Percentiles rank a stretch among this genome's conserved stretches.
Conservation (phyloP, 1,140 invertebrate genomes). For the Diabrotica undecimpunctata region DNA sequence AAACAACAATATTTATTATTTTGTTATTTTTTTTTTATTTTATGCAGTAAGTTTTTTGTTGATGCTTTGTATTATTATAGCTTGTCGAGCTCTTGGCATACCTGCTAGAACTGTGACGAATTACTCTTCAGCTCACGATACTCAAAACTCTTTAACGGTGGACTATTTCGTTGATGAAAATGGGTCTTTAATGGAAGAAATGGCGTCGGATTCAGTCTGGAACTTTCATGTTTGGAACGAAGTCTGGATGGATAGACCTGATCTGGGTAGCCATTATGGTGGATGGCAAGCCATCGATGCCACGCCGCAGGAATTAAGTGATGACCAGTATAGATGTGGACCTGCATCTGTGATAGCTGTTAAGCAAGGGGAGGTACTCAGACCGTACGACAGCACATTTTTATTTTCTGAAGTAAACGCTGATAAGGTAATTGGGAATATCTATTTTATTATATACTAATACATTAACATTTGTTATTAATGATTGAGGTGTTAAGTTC, state of each 20-base stretch:
- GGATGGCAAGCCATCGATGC: conserved; percentile 94
- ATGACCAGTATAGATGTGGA: conserved; percentile 76
- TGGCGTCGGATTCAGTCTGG: conserved; percentile 85
- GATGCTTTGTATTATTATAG: conserved; percentile 41
- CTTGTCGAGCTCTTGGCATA: conserved; percentile 82
- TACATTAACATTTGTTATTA: not conserved
- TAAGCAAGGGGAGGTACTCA: conserved; percentile 74
- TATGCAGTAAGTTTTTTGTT: not conserved
- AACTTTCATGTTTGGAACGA: conserved; percentile 98
- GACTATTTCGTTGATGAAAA: conserved; percentile 83
- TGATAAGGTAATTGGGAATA: conserved; percentile 59
- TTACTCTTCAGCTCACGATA: conserved; percentile 88
- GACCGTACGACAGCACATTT: conserved; percentile 79
- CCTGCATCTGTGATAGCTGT: conserved; percentile 78
- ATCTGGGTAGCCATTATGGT: conserved; percentile 68
- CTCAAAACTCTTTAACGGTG: conserved; percentile 83
- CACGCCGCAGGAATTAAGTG: conserved; percentile 85
- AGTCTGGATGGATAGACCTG: conserved; percentile 85
- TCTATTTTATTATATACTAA: no score
- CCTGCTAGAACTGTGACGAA: conserved; percentile 83
- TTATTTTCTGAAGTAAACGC: conserved; percentile 87
- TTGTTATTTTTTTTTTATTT: no score
- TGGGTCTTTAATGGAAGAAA: conserved; percentile 73
- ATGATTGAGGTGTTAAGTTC: no score
- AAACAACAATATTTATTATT: no score